These are phyloP conservation scores for Eupithecia exiguata DNA, from an alignment of 2,888 invertebrate species.

Conservation along the genomic window DNA sequence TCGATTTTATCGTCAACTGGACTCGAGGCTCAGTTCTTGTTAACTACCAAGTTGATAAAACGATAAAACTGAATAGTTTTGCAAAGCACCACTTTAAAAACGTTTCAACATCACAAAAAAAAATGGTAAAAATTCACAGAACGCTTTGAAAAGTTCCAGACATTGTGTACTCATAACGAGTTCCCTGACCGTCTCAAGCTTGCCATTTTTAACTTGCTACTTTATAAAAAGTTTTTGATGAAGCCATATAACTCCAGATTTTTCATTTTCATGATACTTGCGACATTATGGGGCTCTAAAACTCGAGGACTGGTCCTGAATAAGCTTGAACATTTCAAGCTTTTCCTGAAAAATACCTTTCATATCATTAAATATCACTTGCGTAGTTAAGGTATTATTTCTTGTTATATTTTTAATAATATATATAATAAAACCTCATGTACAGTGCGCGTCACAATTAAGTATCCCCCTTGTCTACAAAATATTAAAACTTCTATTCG, in stretches of 20 bases:
- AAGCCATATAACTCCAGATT: conserved; percentile 39
- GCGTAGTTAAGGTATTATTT: not conserved
- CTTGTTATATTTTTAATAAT: too few species aligned
- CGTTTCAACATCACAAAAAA: not conserved
- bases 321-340: not conserved
- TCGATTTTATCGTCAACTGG: too few species aligned
- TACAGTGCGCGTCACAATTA: too few species aligned
- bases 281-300: conserved; percentile 33
- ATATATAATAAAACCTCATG: too few species aligned
- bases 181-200: conserved; percentile 42
- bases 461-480: too few species aligned
- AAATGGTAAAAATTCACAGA: not conserved
- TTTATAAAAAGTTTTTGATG: conserved; percentile 20
- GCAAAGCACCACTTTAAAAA: not conserved
- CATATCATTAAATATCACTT: not conserved
- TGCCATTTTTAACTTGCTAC: conserved; percentile 19
- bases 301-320: conserved; percentile 27
- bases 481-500: too few species aligned
- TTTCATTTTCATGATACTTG: conserved; percentile 41
- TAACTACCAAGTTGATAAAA: not conserved
- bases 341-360: not conserved
- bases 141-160: conserved; percentile 8
- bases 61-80: not conserved
- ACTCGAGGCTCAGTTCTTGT: too few species aligned
- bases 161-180: conserved; percentile 34